Percentiles rank a stretch among this genome's conserved stretches.
Evolutionary conservation across 2,797 vertebrate genomes (phyloP).

Genomic region (Hafferia zeledoni): DNA sequence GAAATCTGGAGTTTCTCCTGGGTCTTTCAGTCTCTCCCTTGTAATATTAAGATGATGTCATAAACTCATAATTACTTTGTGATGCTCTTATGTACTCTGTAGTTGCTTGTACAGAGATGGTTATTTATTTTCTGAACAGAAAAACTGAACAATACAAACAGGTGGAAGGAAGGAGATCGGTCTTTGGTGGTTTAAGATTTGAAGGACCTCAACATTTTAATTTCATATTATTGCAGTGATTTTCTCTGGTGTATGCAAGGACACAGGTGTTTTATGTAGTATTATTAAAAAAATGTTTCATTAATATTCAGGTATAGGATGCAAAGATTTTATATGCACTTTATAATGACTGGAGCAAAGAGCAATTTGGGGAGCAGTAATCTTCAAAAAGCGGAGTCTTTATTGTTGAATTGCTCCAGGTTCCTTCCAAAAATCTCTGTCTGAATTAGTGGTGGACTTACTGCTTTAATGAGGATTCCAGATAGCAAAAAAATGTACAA

Average conservation of each 20-base stretch:
- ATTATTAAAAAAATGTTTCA: constrained; percentile 27
- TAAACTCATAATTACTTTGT: constrained; percentile 81
- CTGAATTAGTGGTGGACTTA: neutral
- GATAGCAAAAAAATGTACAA: neutral
- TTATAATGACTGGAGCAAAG: neutral
- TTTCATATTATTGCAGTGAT: constrained; percentile 39
- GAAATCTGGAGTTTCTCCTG: constrained; percentile 76
- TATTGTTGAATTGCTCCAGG: neutral
- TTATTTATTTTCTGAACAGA: constrained; percentile 71
- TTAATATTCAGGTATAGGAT: constrained; percentile 34
- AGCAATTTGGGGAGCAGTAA: neutral
- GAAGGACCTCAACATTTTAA: constrained; percentile 61
- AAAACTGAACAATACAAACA: constrained; percentile 52
- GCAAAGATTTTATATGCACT: neutral
- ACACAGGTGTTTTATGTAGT: constrained; percentile 62
- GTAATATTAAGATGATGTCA: constrained; percentile 84
- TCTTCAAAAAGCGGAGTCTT: neutral
- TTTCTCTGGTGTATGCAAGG: constrained; percentile 4
- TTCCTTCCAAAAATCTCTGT: neutral
- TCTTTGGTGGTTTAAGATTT: constrained; percentile 69
- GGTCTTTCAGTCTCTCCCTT: constrained; percentile 76
- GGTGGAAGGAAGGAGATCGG: constrained; percentile 57
- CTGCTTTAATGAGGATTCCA: neutral
- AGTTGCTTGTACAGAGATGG: constrained; percentile 61
- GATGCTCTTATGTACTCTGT: constrained; percentile 69